Evolutionary conservation across 2,888 invertebrate genomes (phyloP).

Genomic region (Neoaliturus tenellus): DNA sequence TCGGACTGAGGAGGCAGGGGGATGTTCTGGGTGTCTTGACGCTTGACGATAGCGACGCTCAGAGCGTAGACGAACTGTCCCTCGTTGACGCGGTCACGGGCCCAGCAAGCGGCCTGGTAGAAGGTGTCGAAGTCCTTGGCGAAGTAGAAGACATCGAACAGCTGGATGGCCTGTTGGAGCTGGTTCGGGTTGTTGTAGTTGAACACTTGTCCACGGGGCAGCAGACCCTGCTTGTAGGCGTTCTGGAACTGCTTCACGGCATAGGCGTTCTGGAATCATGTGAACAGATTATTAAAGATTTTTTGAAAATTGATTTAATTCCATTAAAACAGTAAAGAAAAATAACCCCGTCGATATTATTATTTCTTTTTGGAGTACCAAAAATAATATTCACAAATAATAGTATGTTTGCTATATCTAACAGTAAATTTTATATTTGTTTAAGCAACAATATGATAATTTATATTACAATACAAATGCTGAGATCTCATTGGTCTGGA

Average conservation of each 20-base stretch:
- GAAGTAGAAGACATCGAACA: conserved; percentile 81
- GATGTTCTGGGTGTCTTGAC: conserved; percentile 74
- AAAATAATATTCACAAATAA: no score
- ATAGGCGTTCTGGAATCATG: conserved; percentile 74
- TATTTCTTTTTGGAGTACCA: no score
- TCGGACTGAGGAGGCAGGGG: conserved; percentile 77
- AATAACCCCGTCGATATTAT: no score
- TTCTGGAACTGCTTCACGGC: conserved; percentile 77
- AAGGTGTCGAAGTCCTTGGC: conserved; percentile 72
- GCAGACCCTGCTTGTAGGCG: conserved; percentile 75
- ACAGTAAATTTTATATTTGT: no score
- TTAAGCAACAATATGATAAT: no score
- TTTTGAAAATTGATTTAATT: no score
- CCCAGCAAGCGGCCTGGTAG: conserved; percentile 74
- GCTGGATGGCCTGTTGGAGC: conserved; percentile 77
- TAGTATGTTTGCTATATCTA: no score
- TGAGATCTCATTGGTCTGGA: no score
- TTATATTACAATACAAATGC: no score
- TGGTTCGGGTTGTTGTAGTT: conserved; percentile 78
- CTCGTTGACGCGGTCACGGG: conserved; percentile 75
- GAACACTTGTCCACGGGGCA: conserved; percentile 78
- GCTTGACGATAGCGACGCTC: conserved; percentile 75
- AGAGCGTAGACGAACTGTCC: conserved; percentile 77
- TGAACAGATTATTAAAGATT: no score
- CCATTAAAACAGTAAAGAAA: no score